A percentile compares a stretch with the other conserved stretches of the same genome.
These are phyloP conservation scores for Mionectes macconnelli DNA, from an alignment of 2,113 vertebrate species.

Conservation along the genomic window DNA sequence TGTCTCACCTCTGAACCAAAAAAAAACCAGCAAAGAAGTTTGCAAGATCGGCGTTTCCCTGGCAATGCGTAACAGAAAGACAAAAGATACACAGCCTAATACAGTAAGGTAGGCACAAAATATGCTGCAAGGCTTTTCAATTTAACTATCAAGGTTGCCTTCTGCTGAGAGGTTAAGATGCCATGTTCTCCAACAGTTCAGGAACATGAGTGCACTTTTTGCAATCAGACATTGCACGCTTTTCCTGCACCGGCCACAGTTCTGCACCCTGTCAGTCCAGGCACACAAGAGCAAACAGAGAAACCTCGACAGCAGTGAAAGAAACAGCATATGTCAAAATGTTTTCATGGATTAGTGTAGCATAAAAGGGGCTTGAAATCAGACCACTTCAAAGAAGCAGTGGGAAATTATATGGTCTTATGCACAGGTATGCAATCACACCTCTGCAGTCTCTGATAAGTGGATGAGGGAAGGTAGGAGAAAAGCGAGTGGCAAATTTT, in stretches of 20 bases:
- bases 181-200: background rate
- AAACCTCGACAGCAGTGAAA: background rate
- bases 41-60: background rate
- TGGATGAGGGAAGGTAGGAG: background rate
- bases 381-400: conserved; percentile 27
- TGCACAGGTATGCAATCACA: background rate
- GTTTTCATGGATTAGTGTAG: background rate
- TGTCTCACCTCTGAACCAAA: background rate
- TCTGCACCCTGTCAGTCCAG: background rate
- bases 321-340: background rate
- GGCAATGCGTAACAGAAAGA: background rate
- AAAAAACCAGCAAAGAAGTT: background rate
- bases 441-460: background rate
- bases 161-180: background rate
- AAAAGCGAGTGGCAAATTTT: background rate
- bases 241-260: background rate
- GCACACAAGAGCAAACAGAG: background rate
- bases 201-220: background rate
- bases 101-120: background rate
- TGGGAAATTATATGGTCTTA: background rate
- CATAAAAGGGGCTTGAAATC: conserved; percentile 26
- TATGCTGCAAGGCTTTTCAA: background rate
- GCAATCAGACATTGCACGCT: background rate
- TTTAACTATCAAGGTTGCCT: background rate
- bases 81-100: background rate